Evolutionary conservation across 2,113 vertebrate species (phyloP).

Genomic region (Natator depressus): DNA sequence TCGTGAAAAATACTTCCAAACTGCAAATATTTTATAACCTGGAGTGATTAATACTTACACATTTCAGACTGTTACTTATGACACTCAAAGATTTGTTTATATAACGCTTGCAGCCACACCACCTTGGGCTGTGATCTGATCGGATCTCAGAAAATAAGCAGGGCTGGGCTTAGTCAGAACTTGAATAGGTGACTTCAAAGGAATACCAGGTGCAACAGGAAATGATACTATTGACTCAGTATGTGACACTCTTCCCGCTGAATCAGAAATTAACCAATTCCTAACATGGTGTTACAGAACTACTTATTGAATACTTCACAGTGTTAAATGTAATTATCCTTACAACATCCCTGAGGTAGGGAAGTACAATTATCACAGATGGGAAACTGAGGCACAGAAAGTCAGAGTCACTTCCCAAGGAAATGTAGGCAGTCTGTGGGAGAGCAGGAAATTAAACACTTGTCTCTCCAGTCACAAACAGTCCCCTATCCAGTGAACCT

Average conservation of each 20-base stretch:
- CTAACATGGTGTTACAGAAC: background rate
- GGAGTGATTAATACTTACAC: slow-evolving; percentile 23
- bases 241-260: background rate
- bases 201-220: slow-evolving; percentile 49
- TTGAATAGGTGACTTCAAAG: slow-evolving; percentile 66
- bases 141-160: slow-evolving; percentile 19
- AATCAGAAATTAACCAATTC: slow-evolving; percentile 40
- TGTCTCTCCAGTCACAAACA: background rate
- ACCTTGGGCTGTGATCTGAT: slow-evolving; percentile 42
- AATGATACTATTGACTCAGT: slow-evolving; percentile 25
- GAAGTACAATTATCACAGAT: background rate
- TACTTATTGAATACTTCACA: background rate
- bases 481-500: background rate
- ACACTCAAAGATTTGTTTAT: slow-evolving; percentile 19
- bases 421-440: background rate
- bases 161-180: slow-evolving; percentile 37
- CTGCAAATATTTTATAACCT: background rate
- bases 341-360: background rate
- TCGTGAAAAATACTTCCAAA: background rate
- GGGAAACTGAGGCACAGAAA: background rate
- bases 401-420: slow-evolving; percentile 2
- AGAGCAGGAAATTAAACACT: background rate
- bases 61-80: slow-evolving; percentile 9
- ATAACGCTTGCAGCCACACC: slow-evolving; percentile 1
- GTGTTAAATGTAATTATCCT: background rate